Evolutionary conservation across 2,888 invertebrate genomes (phyloP).

Genomic region (Acrobasis consociella): DNA sequence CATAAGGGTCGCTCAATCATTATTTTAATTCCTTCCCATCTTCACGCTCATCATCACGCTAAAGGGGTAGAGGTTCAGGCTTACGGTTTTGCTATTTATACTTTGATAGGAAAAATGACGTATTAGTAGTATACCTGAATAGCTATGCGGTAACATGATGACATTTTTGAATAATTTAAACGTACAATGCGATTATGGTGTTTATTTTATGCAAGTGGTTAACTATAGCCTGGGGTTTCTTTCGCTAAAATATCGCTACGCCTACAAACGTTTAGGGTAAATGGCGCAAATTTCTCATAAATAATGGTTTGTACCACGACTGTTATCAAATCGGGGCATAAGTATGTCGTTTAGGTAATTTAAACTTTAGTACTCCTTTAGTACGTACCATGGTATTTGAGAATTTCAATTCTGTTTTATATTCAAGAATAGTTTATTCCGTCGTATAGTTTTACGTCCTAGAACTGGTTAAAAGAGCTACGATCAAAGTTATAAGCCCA

Average conservation of each 20-base stretch:
- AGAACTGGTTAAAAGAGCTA: too few relatives aligned
- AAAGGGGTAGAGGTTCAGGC: too few relatives aligned
- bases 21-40: too few relatives aligned
- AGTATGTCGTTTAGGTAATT: not conserved
- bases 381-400: not conserved
- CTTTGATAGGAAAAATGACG: too few relatives aligned
- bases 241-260: not conserved
- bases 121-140: not conserved
- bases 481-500: too few relatives aligned
- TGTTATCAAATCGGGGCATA: not conserved
- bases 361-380: not conserved
- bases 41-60: too few relatives aligned
- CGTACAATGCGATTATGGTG: slow-evolving; percentile 12
- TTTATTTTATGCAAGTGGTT: slow-evolving; percentile 14
- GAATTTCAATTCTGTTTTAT: not conserved
- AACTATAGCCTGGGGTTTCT: slow-evolving; percentile 6
- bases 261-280: slow-evolving; percentile 5
- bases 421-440: not conserved
- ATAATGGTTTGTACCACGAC: not conserved
- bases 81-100: too few relatives aligned
- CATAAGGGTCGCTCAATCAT: too few relatives aligned
- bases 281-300: slow-evolving; percentile 9
- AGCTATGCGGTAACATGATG: too few relatives aligned
- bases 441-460: too few relatives aligned
- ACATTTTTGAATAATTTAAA: too few relatives aligned